Evolutionary conservation across 2,113 vertebrate species (phyloP), one percentile per base, ranked within the genome.

Genomic region (Brachyhypopomus occidentalis): DNA sequence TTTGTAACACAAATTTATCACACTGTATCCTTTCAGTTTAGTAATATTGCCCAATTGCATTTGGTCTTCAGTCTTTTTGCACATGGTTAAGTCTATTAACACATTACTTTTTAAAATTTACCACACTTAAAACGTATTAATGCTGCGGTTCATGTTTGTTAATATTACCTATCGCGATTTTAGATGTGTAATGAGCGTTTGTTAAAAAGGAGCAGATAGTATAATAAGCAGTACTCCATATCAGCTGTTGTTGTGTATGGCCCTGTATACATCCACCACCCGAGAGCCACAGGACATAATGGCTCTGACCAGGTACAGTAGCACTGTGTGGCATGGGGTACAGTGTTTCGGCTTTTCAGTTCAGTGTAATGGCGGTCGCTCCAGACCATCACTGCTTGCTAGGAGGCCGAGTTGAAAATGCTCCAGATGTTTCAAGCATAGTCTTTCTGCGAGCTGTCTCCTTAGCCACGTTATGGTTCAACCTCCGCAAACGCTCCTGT

Each of bases 401-500:
- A 9, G 96, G 95, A 9, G 96, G 94, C 0, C 93, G 95, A 17
- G 95, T 89, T 0, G 93, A 88, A 84, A 96, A 96, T 38, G 93
- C 92, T 0, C 94, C 94, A 0, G 95, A 94, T 0, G 96, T 94
- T 85, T 99, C 97, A 84, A 99, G 91, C 95, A 98, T 94, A 0
- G 97, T 96, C 75, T 95, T 96, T 58, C 97, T 94, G 1, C 96
- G 84, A 2, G 96, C 94, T 0, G 96, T 98, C 91, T 99, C 97
- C 88, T 98, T 98, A 72, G 96, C 96, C 75, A 99, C 96, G 30
- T 95, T 98, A 88, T 98, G 97, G 88, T 97, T 97, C 71, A 99
- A 90, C 78, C 97, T 82, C 77, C 97, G 88, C 86, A 98, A 90
- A 19, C 97, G 90, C 72, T 99, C 97, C 97, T 98, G 86, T 0